These are phyloP conservation scores for Oryctes rhinoceros DNA, from an alignment of 1,140 invertebrate species.

Conservation along the genomic window DNA sequence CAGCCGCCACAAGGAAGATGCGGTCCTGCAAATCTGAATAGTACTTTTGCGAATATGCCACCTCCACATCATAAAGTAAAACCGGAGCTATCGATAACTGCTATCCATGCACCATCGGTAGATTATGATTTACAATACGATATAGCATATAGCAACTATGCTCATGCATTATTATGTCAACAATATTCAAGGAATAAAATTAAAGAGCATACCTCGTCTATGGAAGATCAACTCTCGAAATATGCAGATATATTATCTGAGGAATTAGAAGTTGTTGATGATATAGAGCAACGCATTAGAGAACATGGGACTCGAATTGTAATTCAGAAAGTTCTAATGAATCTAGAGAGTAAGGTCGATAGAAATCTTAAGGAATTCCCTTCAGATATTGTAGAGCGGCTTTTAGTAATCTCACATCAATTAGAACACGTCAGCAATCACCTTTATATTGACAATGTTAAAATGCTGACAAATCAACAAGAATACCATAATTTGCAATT, in stretches of 20 bases:
- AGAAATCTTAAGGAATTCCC: conserved; percentile 14
- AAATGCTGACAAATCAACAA: not conserved
- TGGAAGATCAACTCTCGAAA: not conserved
- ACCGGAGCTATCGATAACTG: not conserved
- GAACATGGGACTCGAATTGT: not conserved
- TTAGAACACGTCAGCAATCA: not conserved
- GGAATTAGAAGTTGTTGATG: not conserved
- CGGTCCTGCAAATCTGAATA: conserved; percentile 1
- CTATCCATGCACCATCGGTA: not conserved
- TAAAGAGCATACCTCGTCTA: not conserved
- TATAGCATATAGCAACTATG: not conserved
- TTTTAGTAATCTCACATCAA: not conserved
- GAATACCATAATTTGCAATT: not conserved
- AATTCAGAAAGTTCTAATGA: not conserved
- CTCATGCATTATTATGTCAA: not conserved
- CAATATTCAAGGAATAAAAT: not conserved
- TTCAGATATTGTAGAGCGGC: not conserved
- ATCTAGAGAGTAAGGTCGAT: not conserved
- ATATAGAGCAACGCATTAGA: not conserved
- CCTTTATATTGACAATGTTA: not conserved
- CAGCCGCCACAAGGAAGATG: not conserved
- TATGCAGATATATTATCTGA: not conserved
- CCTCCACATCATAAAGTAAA: not conserved
- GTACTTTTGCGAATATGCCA: not conserved
- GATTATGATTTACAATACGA: conserved; percentile 3